phyloP scores from a whole-genome alignment of 2,113 vertebrate species.

The Brienomyrus brachyistius region DNA sequence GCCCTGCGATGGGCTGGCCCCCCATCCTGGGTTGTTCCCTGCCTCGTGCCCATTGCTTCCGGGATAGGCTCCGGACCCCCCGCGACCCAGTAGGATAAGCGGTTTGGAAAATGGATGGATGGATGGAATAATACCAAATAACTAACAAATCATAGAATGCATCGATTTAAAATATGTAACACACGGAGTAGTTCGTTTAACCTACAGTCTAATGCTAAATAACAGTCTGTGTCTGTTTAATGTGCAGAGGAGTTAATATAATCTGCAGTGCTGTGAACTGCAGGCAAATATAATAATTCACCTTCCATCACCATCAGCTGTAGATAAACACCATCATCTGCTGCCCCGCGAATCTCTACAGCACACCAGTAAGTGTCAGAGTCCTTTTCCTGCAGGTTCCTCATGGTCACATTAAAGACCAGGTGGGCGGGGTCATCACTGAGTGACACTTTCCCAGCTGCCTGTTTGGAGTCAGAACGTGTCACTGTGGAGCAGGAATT shows the following conservation, averaged over 20 bases:
- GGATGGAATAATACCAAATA: too few species aligned
- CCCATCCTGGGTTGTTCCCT: too few species aligned
- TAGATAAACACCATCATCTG: background rate
- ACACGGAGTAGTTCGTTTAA: too few species aligned
- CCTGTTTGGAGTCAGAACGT: background rate
- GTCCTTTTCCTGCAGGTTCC: background rate
- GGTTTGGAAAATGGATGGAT: too few species aligned
- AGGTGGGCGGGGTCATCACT: background rate
- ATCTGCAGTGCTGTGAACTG: fast-evolving
- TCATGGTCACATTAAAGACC: background rate
- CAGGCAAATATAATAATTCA: background rate
- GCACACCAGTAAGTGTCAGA: background rate
- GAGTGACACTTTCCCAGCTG: background rate
- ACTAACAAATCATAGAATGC: too few species aligned
- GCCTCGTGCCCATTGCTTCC: too few species aligned
- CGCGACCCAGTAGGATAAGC: too few species aligned
- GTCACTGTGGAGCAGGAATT: background rate
- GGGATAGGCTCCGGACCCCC: too few species aligned
- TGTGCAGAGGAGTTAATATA: background rate
- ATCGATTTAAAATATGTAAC: too few species aligned
- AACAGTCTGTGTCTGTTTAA: background rate
- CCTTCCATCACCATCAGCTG: background rate
- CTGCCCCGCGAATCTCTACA: background rate
- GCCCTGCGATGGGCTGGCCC: too few species aligned
- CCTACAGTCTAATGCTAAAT: too few species aligned